Evolutionary conservation across 2,888 invertebrate species (phyloP).

Genomic region (Aproaerema taeniolella): DNA sequence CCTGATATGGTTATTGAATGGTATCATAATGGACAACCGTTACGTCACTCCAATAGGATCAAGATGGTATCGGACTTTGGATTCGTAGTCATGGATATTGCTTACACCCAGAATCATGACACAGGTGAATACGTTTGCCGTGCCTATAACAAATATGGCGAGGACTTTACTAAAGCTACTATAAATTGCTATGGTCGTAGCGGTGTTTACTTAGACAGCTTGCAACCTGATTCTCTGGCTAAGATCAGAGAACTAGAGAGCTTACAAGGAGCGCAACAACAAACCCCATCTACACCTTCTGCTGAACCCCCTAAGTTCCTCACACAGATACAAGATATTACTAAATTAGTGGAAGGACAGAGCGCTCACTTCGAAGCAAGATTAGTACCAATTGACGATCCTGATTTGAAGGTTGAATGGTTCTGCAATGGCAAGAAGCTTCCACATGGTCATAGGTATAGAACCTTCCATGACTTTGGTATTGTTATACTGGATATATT

Average conservation of each 20-base stretch:
- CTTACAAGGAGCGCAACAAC: conserved; percentile 81
- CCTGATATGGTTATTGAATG: conserved; percentile 96
- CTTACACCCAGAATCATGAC: conserved; percentile 95
- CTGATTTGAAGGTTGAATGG: conserved; percentile 96
- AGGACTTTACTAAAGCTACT: conserved; percentile 91
- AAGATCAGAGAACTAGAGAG: conserved; percentile 92
- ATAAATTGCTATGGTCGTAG: conserved; percentile 90
- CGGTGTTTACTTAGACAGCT: conserved; percentile 91
- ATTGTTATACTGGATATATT: conserved; percentile 96
- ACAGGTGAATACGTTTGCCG: conserved; percentile 95
- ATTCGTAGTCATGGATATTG: conserved; percentile 95
- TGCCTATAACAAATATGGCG: conserved; percentile 94
- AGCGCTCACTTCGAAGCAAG: conserved; percentile 96
- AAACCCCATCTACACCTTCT: conserved; percentile 80
- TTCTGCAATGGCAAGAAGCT: conserved; percentile 94
- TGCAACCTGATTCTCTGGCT: conserved; percentile 94
- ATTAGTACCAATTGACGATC: conserved; percentile 95
- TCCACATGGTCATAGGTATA: conserved; percentile 96
- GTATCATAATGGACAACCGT: conserved; percentile 95
- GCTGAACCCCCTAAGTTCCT: conserved; percentile 93
- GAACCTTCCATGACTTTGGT: conserved; percentile 98
- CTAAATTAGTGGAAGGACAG: conserved; percentile 94
- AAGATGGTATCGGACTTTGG: conserved; percentile 97
- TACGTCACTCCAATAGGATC: conserved; percentile 92
- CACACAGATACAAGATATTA: conserved; percentile 90